Evolutionary conservation across 2,113 vertebrate genomes (phyloP).

Genomic region (Ariopsis seemanni): DNA sequence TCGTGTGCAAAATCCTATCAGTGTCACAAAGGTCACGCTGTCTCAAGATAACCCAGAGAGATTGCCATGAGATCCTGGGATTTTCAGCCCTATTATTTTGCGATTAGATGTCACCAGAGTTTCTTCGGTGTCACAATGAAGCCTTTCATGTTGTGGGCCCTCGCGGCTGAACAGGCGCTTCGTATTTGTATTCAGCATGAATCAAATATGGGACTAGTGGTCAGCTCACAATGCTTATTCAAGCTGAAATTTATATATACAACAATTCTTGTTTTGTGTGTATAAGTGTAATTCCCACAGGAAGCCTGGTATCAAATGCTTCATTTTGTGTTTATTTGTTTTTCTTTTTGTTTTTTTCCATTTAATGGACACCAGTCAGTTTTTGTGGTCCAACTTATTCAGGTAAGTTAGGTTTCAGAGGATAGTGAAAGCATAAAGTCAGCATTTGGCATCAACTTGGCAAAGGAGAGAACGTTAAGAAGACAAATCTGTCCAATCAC

Average conservation of each 20-base stretch:
- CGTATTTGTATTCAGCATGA: conserved; percentile 55
- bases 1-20: conserved; percentile 72
- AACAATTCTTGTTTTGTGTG: conserved; percentile 37
- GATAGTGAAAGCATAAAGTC: conserved; percentile 52
- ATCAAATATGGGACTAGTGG: conserved; percentile 46
- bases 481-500: conserved; percentile 43
- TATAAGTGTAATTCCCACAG: conserved; percentile 55
- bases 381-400: conserved; percentile 58
- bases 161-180: conserved; percentile 62
- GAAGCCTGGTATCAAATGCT: conserved; percentile 44
- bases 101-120: conserved; percentile 75
- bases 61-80: conserved; percentile 62
- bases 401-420: conserved; percentile 63
- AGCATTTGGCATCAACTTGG: conserved; percentile 26
- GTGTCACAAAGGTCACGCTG: conserved; percentile 76
- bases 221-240: conserved; percentile 65
- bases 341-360: not conserved
- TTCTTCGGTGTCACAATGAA: conserved; percentile 71
- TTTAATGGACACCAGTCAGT: conserved; percentile 27
- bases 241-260: conserved; percentile 50
- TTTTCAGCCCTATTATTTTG: conserved; percentile 65
- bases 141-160: conserved; percentile 72
- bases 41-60: conserved; percentile 72
- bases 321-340: not conserved
- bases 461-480: conserved; percentile 33